These are phyloP conservation scores for Cephonodes hylas DNA, from an alignment of 2,888 invertebrate species.

Conservation along the genomic window DNA sequence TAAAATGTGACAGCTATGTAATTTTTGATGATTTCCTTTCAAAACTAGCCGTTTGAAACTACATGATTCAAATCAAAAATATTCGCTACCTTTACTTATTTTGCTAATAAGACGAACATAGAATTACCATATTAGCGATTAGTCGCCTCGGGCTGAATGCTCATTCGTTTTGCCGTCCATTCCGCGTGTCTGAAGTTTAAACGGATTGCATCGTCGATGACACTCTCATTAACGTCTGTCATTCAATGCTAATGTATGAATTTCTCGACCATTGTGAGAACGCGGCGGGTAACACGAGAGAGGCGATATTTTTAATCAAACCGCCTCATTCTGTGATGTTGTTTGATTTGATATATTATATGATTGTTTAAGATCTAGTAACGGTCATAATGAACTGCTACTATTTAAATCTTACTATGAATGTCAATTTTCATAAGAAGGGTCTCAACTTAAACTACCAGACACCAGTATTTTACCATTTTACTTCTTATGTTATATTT, in stretches of 20 bases:
- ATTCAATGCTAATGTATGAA: not conserved
- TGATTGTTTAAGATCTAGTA: not conserved
- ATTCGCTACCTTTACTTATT: too few species aligned
- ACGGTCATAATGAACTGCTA: not conserved
- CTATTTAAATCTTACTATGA: too few species aligned
- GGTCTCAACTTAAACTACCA: too few species aligned
- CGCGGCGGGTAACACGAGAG: not conserved
- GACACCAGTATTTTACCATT: too few species aligned
- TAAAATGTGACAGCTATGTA: too few species aligned
- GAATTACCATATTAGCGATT: not conserved
- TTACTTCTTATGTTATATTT: too few species aligned
- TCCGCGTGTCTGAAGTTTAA: not conserved
- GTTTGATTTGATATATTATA: not conserved
- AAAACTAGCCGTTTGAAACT: too few species aligned
- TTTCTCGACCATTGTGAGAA: not conserved
- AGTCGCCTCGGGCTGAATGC: too few species aligned
- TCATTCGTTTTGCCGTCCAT: not conserved
- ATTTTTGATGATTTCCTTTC: too few species aligned
- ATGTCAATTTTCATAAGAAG: too few species aligned
- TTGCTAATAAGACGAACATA: too few species aligned
- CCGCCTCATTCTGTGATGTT: not conserved
- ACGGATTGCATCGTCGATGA: not conserved
- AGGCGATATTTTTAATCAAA: not conserved
- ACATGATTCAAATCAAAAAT: too few species aligned
- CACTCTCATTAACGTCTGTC: not conserved